Conservation (phyloP, 2,888 invertebrate species). For the Papilio demoleus region DNA sequence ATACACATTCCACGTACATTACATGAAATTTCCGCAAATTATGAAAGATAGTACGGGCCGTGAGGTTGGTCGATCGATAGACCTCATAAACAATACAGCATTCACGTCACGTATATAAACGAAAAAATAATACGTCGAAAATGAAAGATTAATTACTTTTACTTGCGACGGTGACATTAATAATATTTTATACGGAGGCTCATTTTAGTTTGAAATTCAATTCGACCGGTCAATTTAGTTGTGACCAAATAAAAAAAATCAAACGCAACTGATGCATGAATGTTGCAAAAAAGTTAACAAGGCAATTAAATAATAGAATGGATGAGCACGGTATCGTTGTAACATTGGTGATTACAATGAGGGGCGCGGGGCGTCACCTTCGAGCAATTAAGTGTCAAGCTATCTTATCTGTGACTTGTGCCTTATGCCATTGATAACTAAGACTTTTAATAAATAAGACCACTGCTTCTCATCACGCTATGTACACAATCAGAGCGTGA, state of each 20-base stretch:
- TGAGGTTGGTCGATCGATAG: neutral
- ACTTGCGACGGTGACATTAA: neutral
- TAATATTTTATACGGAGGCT: neutral
- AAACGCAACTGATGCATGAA: neutral
- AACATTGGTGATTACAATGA: constrained; percentile 42
- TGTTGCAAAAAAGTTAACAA: constrained; percentile 19
- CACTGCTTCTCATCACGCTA: constrained; percentile 49
- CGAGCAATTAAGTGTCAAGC: constrained; percentile 61
- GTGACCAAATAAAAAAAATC: neutral
- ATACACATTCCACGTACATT: neutral
- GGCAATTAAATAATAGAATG: constrained; percentile 13
- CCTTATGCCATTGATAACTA: constrained; percentile 66
- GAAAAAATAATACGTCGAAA: neutral
- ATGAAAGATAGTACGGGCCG: constrained; percentile 4
- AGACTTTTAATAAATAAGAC: constrained; percentile 59
- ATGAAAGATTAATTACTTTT: constrained; percentile 11
- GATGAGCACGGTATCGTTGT: constrained; percentile 8
- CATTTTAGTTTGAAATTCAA: neutral
- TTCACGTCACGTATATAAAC: neutral
- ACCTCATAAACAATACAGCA: neutral
- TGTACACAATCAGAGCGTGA: constrained; percentile 39
- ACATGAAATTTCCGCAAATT: neutral
- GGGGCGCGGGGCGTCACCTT: constrained; percentile 61
- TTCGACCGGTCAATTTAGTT: neutral
- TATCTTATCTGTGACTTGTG: constrained; percentile 70